Base-by-base conservation (phyloP, 2,113 vertebrate genomes). In the Brachypteracias leptosomus region DNA sequence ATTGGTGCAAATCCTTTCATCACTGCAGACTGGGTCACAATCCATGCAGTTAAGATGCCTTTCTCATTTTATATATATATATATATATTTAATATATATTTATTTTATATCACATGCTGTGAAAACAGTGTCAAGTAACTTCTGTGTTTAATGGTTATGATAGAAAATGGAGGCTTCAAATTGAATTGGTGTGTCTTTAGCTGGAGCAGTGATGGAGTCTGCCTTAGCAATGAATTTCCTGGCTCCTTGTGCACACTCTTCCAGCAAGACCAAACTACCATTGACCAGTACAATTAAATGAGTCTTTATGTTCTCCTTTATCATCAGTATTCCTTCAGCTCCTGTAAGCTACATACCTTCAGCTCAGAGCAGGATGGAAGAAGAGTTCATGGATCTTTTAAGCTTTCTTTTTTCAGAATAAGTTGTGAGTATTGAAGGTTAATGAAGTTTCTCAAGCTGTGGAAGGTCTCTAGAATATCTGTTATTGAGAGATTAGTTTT, bases 401-500 rank as follows among this genome's bases (percentile, higher is more conserved):
- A 17, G 13, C 7, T 18, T 31, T 54, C 13, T 7, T 26, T 71
- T 81, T 13, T 10, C 84, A 51, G 7, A 55, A 7, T 81, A 63
- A 68, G 3, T n/a, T 76, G 42, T 31, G 58, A 72, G 55, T 66
- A 19, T 57, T 86, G 52, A 26, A 93, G 86, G 75, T 92, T 93
- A 90, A 90, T 95, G 42, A 86, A 42, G 79, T 86, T 90, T 51
- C 63, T 78, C 51, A 36, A 77, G 75, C 83, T 62, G 67, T 38
- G 75, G 16, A 86, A 95, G 66, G 75, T 40, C 76, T 77, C 54
- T 55, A 2, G 16, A 77, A 67, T 86, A 28, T 67, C 54, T 77
- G 42, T 77, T 73, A 35, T 2, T 55, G 55, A 83, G 88, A 63
- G 83, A 78, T 94, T 88, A 67, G 76, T 90, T 80, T 76, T 77